Evolutionary conservation across 2,888 invertebrate genomes (phyloP), one percentile per base, ranked within the genome.

Genomic region (Tipula confusa): DNA sequence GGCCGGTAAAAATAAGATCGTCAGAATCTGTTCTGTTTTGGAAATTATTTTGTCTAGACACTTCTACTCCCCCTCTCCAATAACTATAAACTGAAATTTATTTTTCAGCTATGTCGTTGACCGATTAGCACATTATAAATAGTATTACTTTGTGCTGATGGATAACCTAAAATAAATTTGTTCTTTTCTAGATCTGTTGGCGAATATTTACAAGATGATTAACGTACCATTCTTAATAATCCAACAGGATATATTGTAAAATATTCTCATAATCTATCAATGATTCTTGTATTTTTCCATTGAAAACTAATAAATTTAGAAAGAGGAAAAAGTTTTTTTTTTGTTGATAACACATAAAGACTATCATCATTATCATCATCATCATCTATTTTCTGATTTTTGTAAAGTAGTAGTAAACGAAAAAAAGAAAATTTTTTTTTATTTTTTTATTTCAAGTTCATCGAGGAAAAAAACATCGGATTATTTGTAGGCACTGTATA

Each of bases 361-460:
- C 64, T 64, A 64, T 64, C 64, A 64, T 64, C 64, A 64, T 64
- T 24, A 64, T 64, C 64, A 64, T 64, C 64, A 64, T 64, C 64
- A 64, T 64, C 64, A 64, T 64, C 64, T 64, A 64, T 64, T 64
- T 24, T 64, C 64, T 24, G 24, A 64, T 24, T 64, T 64, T 24
- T 64, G 24, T 64, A 64, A 64, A 64, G 64, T 24, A 64, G 64
- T 64, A 64, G 64, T 64, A 64, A 64, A 24, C 64, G 64, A 24
- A 24, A 9, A 43, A 43, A 43, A n/a, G n/a, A 43, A 43, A 43
- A 15, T 24, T 2, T 64, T 64, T 64, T n/a, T n/a, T n/a, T n/a
- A n/a, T n/a, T n/a, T n/a, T n/a, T n/a, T n/a, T n/a, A n/a, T n/a
- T 24, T 64, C 64, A 64, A 64, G 64, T 64, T 64, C 64, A 64